Evolutionary conservation across 2,113 vertebrate species (phyloP).

Genomic region (Apeltes quadracus): DNA sequence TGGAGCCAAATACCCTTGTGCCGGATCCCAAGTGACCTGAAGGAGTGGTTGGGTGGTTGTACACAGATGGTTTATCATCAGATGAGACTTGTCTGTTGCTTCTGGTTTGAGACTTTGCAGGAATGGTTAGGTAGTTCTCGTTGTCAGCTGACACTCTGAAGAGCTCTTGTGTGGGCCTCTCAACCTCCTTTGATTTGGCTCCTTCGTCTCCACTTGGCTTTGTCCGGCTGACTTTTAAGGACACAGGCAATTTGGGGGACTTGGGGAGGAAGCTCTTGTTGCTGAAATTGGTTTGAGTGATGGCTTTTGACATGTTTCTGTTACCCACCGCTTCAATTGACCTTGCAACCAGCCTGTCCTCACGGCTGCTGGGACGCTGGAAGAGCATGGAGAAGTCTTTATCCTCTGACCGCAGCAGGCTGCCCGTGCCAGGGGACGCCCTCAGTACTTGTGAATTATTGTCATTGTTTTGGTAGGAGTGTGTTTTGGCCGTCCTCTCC

Average conservation of each 20-base stretch:
- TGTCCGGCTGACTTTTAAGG: conserved; percentile 46
- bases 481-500: conserved; percentile 63
- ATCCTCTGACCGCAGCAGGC: conserved; percentile 42
- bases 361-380: conserved; percentile 12
- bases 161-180: conserved; percentile 40
- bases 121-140: conserved; percentile 87
- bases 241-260: conserved; percentile 56
- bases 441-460: conserved; percentile 66
- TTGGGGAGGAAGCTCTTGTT: conserved; percentile 49
- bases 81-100: conserved; percentile 21
- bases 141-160: conserved; percentile 68
- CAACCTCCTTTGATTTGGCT: conserved; percentile 31
- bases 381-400: conserved; percentile 29
- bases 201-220: conserved; percentile 28
- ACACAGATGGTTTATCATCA: conserved; percentile 51
- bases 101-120: conserved; percentile 77
- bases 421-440: conserved; percentile 24
- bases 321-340: conserved; percentile 24
- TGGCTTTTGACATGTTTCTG: conserved; percentile 26
- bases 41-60: conserved; percentile 63
- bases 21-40: conserved; percentile 3
- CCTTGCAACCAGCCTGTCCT: conserved; percentile 35
- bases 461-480: conserved; percentile 70
- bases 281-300: conserved; percentile 43
- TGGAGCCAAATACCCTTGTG: conserved; percentile 37